Percentiles rank a stretch among this genome's conserved stretches.
Conservation (phyloP, 2,888 invertebrate genomes). For the Dryomyza anilis region DNA sequence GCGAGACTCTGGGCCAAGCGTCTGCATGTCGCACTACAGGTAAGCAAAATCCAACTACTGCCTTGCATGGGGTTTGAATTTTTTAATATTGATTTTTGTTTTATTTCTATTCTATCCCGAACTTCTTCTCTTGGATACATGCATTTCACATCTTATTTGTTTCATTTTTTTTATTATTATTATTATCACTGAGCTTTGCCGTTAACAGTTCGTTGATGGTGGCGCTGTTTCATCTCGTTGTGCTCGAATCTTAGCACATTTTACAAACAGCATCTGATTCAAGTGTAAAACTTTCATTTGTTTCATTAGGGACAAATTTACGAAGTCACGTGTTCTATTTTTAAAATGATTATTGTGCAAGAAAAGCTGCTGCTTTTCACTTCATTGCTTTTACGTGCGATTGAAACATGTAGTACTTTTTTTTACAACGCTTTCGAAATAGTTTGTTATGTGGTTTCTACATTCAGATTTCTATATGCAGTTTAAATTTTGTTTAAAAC, state of each 20-base stretch:
- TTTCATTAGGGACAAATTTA: conserved; percentile 23
- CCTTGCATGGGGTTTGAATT: too few relatives aligned
- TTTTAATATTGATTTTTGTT: too few relatives aligned
- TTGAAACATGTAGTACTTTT: conserved; percentile 5
- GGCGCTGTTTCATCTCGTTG: not conserved
- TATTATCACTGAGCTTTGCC: not conserved
- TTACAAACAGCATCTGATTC: conserved; percentile 20
- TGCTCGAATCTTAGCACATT: conserved; percentile 28
- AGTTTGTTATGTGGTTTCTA: not conserved
- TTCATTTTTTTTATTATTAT: not conserved
- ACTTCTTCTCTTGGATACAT: too few relatives aligned
- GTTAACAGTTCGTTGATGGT: not conserved
- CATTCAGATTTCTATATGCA: not conserved
- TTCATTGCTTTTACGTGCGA: conserved; percentile 42
- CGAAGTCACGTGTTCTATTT: conserved; percentile 42
- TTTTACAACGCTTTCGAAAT: not conserved
- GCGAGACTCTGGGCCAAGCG: conserved; percentile 80
- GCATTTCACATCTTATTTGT: too few relatives aligned
- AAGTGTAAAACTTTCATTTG: conserved; percentile 8
- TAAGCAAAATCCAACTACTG: conserved; percentile 36
- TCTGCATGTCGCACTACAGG: conserved; percentile 78
- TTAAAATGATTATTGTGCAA: conserved; percentile 28
- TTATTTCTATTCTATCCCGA: too few relatives aligned
- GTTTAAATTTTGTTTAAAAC: not conserved
- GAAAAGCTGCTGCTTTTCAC: conserved; percentile 41